Evolutionary conservation across 2,888 invertebrate species (phyloP), one percentile per base, ranked within the genome.

Genomic region (Syritta pipiens): DNA sequence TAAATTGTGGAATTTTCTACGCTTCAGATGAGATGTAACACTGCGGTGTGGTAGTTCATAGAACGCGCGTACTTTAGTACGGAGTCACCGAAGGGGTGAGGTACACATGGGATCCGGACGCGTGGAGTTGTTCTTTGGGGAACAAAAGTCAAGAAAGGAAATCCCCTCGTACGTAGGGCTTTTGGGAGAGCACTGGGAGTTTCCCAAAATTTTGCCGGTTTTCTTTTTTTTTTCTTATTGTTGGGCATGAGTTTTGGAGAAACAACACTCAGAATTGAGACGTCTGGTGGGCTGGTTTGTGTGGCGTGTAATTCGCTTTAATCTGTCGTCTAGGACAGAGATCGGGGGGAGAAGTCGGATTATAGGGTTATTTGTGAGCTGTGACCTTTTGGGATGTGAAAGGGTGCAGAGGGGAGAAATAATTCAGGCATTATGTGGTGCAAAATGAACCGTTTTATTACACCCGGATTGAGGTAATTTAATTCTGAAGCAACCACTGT

Each of bases 1-100:
- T 79, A 79, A 79, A 79, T 74, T 79, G 7, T 19, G 55, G 67
- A 68, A 67, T 62, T 79, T 68, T 68, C 72, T 46, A 68, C 79
- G 79, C 79, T 68, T 74, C 67, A 74, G 60, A 67, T 74, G 59
- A 28, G 42, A n/a, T n/a, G n/a, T n/a, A n/a, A n/a, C 60, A 24
- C 6, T 30, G 17, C 24, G 51, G 26, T 35, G 59, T 48, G 24
- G 22, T 30, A 35, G 20, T 20, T 65, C 7, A 53, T 26, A 30
- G 51, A 72, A 65, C 57, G 35, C 72, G 49, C 19, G 48, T 55
- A 28, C 20, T 46, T 53, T 48, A n/a, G 20, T 35, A 12, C 20
- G 42, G n/a, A n/a, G 10, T 10, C 17, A 14, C 12, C 35, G 26
- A 49, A 37, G 26, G 30, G 12, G 12, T 12, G 32, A 24, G 14